phyloP scores from a whole-genome alignment of 2,113 vertebrate genomes.

The Aplodontia rufa region DNA sequence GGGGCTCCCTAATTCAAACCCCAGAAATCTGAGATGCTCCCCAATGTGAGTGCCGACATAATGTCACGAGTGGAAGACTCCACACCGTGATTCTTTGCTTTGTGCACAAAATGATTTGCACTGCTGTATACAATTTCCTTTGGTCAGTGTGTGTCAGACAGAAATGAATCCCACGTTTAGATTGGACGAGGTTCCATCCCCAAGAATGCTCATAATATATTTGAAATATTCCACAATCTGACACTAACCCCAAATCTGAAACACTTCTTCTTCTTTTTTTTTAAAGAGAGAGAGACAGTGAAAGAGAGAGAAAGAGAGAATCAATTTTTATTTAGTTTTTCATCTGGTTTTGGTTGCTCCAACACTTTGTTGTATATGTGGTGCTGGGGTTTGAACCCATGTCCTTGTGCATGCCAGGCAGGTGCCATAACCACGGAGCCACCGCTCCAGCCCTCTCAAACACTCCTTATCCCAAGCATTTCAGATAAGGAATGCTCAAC shows the following conservation, averaged over 20 bases:
- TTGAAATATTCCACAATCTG: not conserved
- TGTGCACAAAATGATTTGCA: not conserved
- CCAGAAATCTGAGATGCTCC: not conserved
- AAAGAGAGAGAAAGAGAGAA: no score
- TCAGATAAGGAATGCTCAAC: not conserved
- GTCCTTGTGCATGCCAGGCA: no score
- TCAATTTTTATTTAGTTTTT: no score
- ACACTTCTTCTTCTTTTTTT: no score
- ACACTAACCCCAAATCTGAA: not conserved
- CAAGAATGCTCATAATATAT: not conserved
- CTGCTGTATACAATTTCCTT: not conserved
- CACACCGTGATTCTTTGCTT: not conserved
- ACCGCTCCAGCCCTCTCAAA: no score
- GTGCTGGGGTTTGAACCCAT: no score
- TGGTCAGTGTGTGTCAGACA: not conserved
- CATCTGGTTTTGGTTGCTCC: no score
- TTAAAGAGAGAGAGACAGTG: no score
- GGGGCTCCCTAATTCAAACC: not conserved
- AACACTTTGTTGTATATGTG: no score
- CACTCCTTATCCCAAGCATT: not conserved
- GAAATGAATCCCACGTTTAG: no score
- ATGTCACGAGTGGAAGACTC: not conserved
- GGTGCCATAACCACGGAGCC: no score
- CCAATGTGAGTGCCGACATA: not conserved
- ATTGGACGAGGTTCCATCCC: not conserved